phyloP scores from a whole-genome alignment of 92 coral and sea anemone species.

The Heteractis magnifica region DNA sequence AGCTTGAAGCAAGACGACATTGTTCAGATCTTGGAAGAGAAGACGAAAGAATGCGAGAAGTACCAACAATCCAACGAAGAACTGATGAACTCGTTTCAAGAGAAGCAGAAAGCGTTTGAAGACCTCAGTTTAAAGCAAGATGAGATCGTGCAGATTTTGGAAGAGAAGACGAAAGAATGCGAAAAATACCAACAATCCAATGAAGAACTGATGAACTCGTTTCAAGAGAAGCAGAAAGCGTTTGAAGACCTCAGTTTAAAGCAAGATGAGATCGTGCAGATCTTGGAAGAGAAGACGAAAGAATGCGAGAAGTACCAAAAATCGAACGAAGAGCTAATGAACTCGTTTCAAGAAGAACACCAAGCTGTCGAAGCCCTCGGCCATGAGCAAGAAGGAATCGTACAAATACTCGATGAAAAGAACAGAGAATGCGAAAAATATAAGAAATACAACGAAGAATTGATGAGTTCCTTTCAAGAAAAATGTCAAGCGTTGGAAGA shows the following conservation, averaged over 20 bases:
- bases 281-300: constrained; percentile 60
- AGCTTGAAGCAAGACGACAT: constrained; percentile 46
- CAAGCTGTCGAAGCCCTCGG: constrained; percentile 56
- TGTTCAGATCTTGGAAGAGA: constrained; percentile 63
- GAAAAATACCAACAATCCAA: constrained; percentile 55
- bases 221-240: constrained; percentile 40
- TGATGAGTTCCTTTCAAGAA: constrained; percentile 32
- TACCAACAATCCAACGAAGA: constrained; percentile 52
- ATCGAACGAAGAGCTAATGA: constrained; percentile 62
- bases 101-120: constrained; percentile 39
- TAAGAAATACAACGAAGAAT: constrained; percentile 57
- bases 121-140: constrained; percentile 33
- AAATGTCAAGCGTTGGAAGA: constrained; percentile 45
- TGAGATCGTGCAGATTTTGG: constrained; percentile 54
- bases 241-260: constrained; percentile 16
- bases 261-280: constrained; percentile 55
- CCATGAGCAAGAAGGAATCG: constrained; percentile 57
- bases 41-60: constrained; percentile 63
- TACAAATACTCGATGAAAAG: constrained; percentile 63
- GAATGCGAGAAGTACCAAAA: constrained; percentile 48
- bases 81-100: constrained; percentile 19
- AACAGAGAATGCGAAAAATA: constrained; percentile 68
- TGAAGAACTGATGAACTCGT: constrained; percentile 33
- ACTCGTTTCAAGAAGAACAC: constrained; percentile 32
- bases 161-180: constrained; percentile 67